Evolutionary conservation across 2,797 vertebrate species (phyloP), one percentile per base, ranked within the genome.

Genomic region (Hippocampus kuda): DNA sequence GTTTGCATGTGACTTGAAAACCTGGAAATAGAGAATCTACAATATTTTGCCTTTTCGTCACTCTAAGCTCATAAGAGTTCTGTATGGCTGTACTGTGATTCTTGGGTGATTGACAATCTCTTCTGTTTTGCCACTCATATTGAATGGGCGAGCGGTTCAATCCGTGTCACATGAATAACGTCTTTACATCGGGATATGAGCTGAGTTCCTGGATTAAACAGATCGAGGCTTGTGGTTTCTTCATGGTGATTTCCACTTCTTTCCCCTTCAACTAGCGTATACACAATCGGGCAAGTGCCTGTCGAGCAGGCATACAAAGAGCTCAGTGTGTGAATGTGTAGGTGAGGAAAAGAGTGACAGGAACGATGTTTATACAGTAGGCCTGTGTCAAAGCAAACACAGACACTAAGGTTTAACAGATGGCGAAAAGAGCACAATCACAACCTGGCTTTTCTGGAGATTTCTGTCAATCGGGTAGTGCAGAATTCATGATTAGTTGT

Each of bases 71-170:
- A 72, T 72, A 81, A 81, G 74, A 72, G 67, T 69, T 67, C 63
- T 67, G 73, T 72, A 83, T 84, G 78, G 74, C 69, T 77, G 72
- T 68, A 75, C 69, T 77, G 73, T 68, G 18, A 41, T 75, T 77
- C 79, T 82, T 77, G 79, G 75, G 81, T 84, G 85, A 88, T 76
- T 89, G 85, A 86, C 84, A 84, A 81, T 74, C 71, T 44, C 81
- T 83, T 44, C n/a, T 64, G n/a, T 64, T 64, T 64, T n/a, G 11
- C 70, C 77, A 75, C 82, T 82, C 78, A 74, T 76, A 82, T 77
- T 82, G 83, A 76, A 81, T 56, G 75, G 72, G 67, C 75, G 84
- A 76, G 75, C 79, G 78, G 71, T 65, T 74, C 67, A 10, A 83
- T 80, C 83, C 73, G 79, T 75, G 80, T 84, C 83, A 77, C 78